phyloP scores from a whole-genome alignment of 1,140 invertebrate species.

The Hypothenemus hampei region DNA sequence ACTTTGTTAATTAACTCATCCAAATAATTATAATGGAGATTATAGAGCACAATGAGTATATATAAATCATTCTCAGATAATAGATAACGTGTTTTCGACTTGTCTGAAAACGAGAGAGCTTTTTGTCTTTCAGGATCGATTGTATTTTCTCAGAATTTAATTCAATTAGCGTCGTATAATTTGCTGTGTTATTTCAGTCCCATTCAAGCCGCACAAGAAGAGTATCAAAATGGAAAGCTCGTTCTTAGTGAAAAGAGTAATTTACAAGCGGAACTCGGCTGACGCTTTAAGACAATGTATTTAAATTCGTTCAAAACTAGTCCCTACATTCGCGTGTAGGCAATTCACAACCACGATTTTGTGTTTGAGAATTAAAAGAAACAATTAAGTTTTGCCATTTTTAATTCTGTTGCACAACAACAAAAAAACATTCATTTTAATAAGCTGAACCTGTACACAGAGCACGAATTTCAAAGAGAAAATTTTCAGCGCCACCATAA shows the following conservation, averaged over 20 bases:
- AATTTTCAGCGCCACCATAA: slow-evolving; percentile 18
- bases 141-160: slow-evolving; percentile 10
- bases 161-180: slow-evolving; percentile 15
- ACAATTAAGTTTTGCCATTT: too few relatives aligned
- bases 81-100: slow-evolving; percentile 17
- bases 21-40: slow-evolving; percentile 2
- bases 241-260: slow-evolving; percentile 11
- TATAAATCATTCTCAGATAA: slow-evolving; percentile 14
- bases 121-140: slow-evolving; percentile 10
- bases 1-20: slow-evolving; percentile 15
- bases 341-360: too few relatives aligned
- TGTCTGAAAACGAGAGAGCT: slow-evolving; percentile 8
- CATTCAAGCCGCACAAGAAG: slow-evolving; percentile 11
- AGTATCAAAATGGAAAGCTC: slow-evolving; percentile 11
- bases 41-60: slow-evolving; percentile 8
- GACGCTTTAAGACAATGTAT: slow-evolving; percentile 7
- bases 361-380: too few relatives aligned
- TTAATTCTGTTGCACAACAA: too few relatives aligned
- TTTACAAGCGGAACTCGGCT: slow-evolving; percentile 14
- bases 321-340: too few relatives aligned
- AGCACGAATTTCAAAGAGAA: slow-evolving; percentile 14
- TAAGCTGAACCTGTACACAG: slow-evolving; percentile 6
- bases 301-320: too few relatives aligned
- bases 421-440: slow-evolving; percentile 19
- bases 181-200: slow-evolving; percentile 12